Conservation (phyloP, 2,797 vertebrate species). For the Hippoglossus hippoglossus region DNA sequence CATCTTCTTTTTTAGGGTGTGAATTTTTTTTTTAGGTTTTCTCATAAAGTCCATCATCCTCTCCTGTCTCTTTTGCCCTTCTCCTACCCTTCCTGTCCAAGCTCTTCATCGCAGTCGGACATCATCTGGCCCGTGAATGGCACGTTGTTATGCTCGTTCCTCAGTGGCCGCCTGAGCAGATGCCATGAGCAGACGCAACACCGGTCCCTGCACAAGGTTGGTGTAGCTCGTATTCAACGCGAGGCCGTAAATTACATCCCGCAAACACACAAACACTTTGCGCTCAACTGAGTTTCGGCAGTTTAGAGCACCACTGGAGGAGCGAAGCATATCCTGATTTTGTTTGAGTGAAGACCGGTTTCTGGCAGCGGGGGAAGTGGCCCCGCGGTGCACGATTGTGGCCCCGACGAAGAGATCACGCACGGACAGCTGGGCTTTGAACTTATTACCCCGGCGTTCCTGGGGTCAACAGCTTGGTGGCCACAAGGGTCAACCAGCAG, state of each 20-base stretch:
- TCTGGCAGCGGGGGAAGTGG: conserved; percentile 70
- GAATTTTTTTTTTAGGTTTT: conserved; percentile 14
- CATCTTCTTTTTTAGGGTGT: conserved; percentile 11
- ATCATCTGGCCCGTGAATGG: conserved; percentile 85
- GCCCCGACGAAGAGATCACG: conserved; percentile 74
- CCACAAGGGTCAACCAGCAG: conserved; percentile 74
- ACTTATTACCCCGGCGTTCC: conserved; percentile 79
- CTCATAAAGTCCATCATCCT: conserved; percentile 74
- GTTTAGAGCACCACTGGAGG: conserved; percentile 73
- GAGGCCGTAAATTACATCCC: conserved; percentile 81
- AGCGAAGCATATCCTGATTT: conserved; percentile 73
- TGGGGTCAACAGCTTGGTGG: conserved; percentile 82
- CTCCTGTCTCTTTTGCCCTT: conserved; percentile 79
- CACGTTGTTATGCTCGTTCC: conserved; percentile 83
- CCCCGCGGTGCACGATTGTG: conserved; percentile 60
- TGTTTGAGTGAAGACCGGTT: conserved; percentile 67
- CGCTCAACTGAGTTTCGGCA: conserved; percentile 74
- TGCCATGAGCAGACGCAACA: conserved; percentile 77
- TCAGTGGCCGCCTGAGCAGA: conserved; percentile 78
- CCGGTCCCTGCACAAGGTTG: conserved; percentile 72
- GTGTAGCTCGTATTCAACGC: conserved; percentile 63
- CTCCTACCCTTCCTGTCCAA: conserved; percentile 80
- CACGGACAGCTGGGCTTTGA: conserved; percentile 84
- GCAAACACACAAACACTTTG: conserved; percentile 77
- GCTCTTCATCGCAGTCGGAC: conserved; percentile 81